Evolutionary conservation across 2,797 vertebrate genomes (phyloP).

Genomic region (Karalla daura): DNA sequence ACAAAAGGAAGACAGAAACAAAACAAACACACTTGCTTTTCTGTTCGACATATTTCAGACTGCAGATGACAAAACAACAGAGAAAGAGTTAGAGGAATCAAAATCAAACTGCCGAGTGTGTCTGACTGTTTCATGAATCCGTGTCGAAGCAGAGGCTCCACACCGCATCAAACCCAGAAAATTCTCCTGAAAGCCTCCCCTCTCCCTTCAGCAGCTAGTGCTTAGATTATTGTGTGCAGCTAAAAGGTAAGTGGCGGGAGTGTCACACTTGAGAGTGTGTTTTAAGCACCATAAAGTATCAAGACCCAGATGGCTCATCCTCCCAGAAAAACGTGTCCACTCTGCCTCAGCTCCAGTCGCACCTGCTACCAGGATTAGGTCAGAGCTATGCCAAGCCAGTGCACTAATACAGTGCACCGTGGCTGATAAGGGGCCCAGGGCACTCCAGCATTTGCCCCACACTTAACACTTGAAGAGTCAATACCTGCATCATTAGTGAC

Average conservation of each 20-base stretch:
- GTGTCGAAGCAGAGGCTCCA: slow-evolving; percentile 60
- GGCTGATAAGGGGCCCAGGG: slow-evolving; percentile 60
- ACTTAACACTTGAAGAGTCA: slow-evolving; percentile 64
- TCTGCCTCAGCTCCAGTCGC: slow-evolving; percentile 57
- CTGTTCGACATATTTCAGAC: slow-evolving; percentile 69
- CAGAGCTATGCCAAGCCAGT: slow-evolving; percentile 50
- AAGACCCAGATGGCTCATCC: slow-evolving; percentile 84
- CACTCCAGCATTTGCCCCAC: slow-evolving; percentile 57
- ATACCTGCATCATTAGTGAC: slow-evolving; percentile 64
- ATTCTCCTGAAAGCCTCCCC: slow-evolving; percentile 71
- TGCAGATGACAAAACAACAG: slow-evolving; percentile 68
- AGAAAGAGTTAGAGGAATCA: slow-evolving; percentile 64
- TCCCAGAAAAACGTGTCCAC: slow-evolving; percentile 74
- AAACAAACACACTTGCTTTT: slow-evolving; percentile 68
- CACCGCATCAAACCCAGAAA: slow-evolving; percentile 70
- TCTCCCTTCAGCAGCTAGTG: slow-evolving; percentile 57
- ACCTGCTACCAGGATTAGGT: slow-evolving; percentile 82
- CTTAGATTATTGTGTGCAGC: slow-evolving; percentile 71
- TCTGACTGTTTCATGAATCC: slow-evolving; percentile 68
- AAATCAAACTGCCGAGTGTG: slow-evolving; percentile 69
- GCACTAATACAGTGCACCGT: slow-evolving; percentile 60
- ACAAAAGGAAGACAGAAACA: slow-evolving; percentile 45
- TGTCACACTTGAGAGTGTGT: slow-evolving; percentile 75
- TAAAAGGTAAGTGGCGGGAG: slow-evolving; percentile 75
- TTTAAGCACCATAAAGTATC: slow-evolving; percentile 77